Evolutionary conservation across 2,888 invertebrate genomes (phyloP).

Genomic region (Abrostola tripartita): DNA sequence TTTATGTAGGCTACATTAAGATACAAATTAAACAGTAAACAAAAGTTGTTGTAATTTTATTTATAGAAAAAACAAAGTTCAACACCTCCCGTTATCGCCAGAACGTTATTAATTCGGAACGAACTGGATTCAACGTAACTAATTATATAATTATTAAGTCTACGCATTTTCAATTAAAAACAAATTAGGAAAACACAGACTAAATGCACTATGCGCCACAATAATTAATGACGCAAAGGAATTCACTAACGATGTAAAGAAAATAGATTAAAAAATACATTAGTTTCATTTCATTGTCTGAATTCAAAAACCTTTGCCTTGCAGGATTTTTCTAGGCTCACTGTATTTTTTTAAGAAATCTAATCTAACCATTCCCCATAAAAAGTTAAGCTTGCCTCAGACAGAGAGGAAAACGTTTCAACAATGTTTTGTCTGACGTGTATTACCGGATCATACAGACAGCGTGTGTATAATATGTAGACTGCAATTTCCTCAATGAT

Average conservation of each 20-base stretch:
- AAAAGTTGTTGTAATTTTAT: slow-evolving; percentile 9
- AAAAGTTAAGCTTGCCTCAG: neutral
- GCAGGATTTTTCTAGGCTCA: too few species aligned
- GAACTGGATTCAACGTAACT: slow-evolving; percentile 22
- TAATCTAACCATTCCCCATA: too few species aligned
- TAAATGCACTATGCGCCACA: neutral
- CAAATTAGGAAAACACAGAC: slow-evolving; percentile 3
- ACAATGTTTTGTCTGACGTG: neutral
- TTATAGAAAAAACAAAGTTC: neutral
- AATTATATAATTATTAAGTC: slow-evolving; percentile 13
- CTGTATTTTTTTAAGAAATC: too few species aligned
- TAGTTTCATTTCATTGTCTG: too few species aligned
- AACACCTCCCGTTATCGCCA: slow-evolving; percentile 10
- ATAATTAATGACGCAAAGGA: neutral
- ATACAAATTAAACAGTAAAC: slow-evolving; percentile 1
- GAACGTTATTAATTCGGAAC: slow-evolving; percentile 13
- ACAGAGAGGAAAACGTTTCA: neutral
- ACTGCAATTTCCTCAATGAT: slow-evolving; percentile 58
- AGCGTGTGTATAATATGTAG: slow-evolving; percentile 42
- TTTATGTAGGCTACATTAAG: too few species aligned
- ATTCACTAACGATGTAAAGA: too few species aligned
- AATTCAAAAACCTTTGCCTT: too few species aligned
- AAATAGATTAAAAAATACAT: too few species aligned
- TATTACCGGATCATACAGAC: neutral
- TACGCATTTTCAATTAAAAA: slow-evolving; percentile 17